These are phyloP conservation scores for Plotosus lineatus DNA, from an alignment of 2,113 vertebrate genomes.

Conservation along the genomic window DNA sequence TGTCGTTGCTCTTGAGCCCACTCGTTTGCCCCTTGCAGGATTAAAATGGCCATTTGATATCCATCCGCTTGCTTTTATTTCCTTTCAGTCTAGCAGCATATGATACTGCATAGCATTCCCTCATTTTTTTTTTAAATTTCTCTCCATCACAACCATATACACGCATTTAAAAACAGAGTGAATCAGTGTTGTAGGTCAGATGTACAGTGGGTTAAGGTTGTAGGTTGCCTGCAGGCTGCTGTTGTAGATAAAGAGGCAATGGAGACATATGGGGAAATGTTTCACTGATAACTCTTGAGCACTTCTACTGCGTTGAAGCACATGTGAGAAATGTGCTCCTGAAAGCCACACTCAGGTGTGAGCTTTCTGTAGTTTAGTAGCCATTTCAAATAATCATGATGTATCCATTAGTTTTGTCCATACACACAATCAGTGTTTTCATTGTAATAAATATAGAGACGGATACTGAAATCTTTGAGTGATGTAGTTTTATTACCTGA, in stretches of 20 bases:
- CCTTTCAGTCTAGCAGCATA: slow-evolving; percentile 22
- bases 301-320: slow-evolving; percentile 30
- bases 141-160: neutral
- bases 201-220: slow-evolving; percentile 60
- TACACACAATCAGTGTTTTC: neutral
- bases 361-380: neutral
- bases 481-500: neutral
- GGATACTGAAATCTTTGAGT: neutral
- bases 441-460: neutral
- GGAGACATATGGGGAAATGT: slow-evolving; percentile 57
- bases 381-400: slow-evolving; percentile 2
- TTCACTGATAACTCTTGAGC: slow-evolving; percentile 41
- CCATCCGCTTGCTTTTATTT: slow-evolving; percentile 39
- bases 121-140: slow-evolving; percentile 6
- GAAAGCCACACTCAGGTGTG: slow-evolving; percentile 32
- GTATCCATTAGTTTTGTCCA: neutral
- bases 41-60: slow-evolving; percentile 46
- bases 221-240: slow-evolving; percentile 52
- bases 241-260: slow-evolving; percentile 66
- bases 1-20: slow-evolving; percentile 44
- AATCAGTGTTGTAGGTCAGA: slow-evolving; percentile 60
- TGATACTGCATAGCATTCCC: neutral
- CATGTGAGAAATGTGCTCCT: slow-evolving; percentile 41
- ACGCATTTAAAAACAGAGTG: slow-evolving; percentile 46
- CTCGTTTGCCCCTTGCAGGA: slow-evolving; percentile 21